Percentiles rank a stretch among this genome's conserved stretches.
These are phyloP conservation scores for Mechanitis mazaeus DNA, from an alignment of 2,888 invertebrate genomes.

Conservation along the genomic window DNA sequence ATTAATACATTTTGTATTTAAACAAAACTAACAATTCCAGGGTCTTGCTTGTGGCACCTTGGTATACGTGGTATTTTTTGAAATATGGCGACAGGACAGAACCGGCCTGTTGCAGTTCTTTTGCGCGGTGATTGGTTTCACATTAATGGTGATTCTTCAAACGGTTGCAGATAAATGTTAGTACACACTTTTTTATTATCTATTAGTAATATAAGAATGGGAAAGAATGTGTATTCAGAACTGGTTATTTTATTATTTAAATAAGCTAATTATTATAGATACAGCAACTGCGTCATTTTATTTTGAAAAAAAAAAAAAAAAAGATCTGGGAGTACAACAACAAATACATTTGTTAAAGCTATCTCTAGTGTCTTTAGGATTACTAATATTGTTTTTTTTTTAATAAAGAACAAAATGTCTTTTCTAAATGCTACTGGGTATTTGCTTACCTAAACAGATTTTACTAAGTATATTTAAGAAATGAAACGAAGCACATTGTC, in stretches of 20 bases:
- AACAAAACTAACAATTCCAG: slow-evolving; percentile 64
- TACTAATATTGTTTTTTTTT: too few species aligned
- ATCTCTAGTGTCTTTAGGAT: too few species aligned
- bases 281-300: too few species aligned
- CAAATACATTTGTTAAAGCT: too few species aligned
- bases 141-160: slow-evolving; percentile 76
- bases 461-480: too few species aligned
- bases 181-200: slow-evolving; percentile 1
- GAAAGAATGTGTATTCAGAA: neutral
- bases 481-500: too few species aligned
- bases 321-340: too few species aligned
- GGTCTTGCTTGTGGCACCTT: slow-evolving; percentile 92
- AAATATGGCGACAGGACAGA: slow-evolving; percentile 80
- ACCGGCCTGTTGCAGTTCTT: slow-evolving; percentile 80
- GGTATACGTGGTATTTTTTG: slow-evolving; percentile 97
- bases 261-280: too few species aligned
- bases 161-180: slow-evolving; percentile 49
- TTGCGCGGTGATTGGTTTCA: slow-evolving; percentile 81
- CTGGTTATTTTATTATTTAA: neutral
- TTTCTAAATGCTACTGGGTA: too few species aligned
- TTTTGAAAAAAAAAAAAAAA: too few species aligned
- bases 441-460: too few species aligned
- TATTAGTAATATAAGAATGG: neutral
- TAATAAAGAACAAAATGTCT: too few species aligned
- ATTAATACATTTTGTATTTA: neutral